Conservation (phyloP, 2,888 invertebrate species). For the Adela reaumurella region DNA sequence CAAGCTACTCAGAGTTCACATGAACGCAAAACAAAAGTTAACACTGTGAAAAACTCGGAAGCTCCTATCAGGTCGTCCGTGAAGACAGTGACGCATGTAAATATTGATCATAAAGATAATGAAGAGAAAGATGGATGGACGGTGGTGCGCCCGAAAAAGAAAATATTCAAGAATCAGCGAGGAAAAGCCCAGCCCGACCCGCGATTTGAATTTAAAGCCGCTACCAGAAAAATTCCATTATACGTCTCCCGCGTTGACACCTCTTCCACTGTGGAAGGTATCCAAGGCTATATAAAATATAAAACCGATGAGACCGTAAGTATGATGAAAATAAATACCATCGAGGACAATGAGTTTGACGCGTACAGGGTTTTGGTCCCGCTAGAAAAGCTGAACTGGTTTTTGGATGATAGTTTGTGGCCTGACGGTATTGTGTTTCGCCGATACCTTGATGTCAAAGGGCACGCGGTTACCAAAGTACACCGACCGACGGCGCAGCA, state of each 20-base stretch:
- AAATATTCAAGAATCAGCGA: neutral
- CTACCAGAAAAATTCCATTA: neutral
- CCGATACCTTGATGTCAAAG: slow-evolving; percentile 5
- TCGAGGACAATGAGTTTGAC: slow-evolving; percentile 6
- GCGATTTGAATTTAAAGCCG: slow-evolving; percentile 1
- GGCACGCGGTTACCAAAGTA: neutral
- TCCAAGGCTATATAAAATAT: neutral
- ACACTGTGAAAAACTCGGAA: neutral
- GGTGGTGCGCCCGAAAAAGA: neutral
- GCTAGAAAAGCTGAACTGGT: slow-evolving; percentile 3
- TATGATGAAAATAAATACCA: slow-evolving; percentile 5
- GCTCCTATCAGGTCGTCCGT: neutral
- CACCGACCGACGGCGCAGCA: neutral
- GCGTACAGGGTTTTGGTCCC: slow-evolving; percentile 10
- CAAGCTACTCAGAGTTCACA: too few relatives aligned
- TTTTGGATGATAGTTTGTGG: slow-evolving; percentile 10
- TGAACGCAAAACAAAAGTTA: neutral
- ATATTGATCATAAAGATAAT: slow-evolving; percentile 3
- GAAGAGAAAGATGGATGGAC: slow-evolving; percentile 4
- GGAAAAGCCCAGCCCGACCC: neutral
- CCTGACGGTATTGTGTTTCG: slow-evolving; percentile 9
- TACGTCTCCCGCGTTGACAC: neutral
- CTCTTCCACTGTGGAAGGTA: neutral
- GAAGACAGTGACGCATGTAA: too few relatives aligned
- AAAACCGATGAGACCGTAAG: neutral